A percentile compares a stretch with the other conserved stretches of the same genome.
Conservation (phyloP, 2,113 vertebrate genomes). For the Psammodynastes pulverulentus region DNA sequence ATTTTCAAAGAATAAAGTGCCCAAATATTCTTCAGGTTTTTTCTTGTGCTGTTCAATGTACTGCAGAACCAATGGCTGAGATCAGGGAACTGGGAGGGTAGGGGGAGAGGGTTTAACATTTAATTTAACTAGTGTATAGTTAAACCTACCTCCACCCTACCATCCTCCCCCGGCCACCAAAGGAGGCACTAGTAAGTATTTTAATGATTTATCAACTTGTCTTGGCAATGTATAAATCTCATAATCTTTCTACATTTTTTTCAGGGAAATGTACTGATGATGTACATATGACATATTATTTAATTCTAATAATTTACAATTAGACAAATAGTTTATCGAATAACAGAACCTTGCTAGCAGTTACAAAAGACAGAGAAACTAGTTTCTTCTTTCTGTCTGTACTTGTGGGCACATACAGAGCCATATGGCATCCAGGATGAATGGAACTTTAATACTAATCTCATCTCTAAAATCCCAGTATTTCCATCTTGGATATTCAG, state of each 20-base stretch:
- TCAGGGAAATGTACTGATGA: constrained; percentile 17
- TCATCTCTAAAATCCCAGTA: neutral
- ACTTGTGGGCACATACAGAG: neutral
- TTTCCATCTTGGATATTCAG: neutral
- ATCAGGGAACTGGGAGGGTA: neutral
- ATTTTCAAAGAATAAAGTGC: neutral
- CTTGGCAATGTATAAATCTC: constrained; percentile 15
- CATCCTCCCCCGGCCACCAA: constrained; percentile 9
- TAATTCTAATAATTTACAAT: neutral
- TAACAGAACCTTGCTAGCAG: neutral
- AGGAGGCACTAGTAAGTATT: constrained; percentile 5
- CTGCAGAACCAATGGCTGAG: accelerated
- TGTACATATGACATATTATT: neutral
- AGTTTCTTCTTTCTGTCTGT: neutral
- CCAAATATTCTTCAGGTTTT: neutral
- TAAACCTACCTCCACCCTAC: neutral
- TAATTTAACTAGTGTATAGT: neutral
- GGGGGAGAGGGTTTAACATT: neutral
- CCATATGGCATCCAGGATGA: neutral
- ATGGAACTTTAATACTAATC: neutral
- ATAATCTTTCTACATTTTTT: constrained; percentile 7
- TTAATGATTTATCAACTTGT: constrained; percentile 25
- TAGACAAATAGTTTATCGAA: too few relatives aligned
- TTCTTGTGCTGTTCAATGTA: neutral
- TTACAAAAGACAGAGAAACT: neutral